These are phyloP conservation scores for Pheosia gnoma DNA, from an alignment of 2,888 invertebrate species.

Conservation along the genomic window DNA sequence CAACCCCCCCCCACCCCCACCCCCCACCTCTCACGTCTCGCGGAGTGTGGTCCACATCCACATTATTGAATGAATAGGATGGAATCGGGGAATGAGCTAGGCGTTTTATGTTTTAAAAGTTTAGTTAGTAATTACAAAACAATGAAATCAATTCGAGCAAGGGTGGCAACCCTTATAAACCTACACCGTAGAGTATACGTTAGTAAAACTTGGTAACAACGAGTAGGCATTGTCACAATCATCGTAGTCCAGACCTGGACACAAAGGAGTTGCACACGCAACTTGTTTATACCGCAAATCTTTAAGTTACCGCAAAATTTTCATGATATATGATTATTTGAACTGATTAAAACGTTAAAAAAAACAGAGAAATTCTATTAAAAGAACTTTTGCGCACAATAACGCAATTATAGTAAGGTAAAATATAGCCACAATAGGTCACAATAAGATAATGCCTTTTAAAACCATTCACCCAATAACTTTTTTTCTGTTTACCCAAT, in stretches of 20 bases:
- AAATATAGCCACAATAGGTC: no score
- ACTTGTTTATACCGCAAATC: constrained; percentile 31
- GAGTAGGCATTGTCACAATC: constrained; percentile 29
- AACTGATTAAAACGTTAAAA: no score
- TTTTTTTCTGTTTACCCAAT: no score
- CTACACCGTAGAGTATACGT: not conserved
- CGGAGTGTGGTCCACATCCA: constrained; percentile 20
- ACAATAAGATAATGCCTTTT: no score
- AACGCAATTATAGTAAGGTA: no score
- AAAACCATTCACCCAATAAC: no score
- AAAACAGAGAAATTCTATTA: no score
- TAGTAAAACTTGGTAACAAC: constrained; percentile 9
- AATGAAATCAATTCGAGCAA: no score
- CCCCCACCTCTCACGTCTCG: constrained; percentile 7
- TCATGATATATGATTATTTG: not conserved
- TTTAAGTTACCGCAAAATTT: not conserved
- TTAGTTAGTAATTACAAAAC: not conserved
- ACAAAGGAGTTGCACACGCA: constrained; percentile 30
- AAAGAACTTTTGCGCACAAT: no score
- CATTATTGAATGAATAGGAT: constrained; percentile 27
- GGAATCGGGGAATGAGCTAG: not conserved
- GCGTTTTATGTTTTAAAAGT: not conserved
- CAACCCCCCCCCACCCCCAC: constrained; percentile 3
- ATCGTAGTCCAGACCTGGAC: constrained; percentile 33
- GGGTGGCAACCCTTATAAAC: no score